A percentile compares a stretch with the other conserved stretches of the same genome.
Conservation (phyloP, 2,888 invertebrate genomes). For the Cataglyphis altisquamis region DNA sequence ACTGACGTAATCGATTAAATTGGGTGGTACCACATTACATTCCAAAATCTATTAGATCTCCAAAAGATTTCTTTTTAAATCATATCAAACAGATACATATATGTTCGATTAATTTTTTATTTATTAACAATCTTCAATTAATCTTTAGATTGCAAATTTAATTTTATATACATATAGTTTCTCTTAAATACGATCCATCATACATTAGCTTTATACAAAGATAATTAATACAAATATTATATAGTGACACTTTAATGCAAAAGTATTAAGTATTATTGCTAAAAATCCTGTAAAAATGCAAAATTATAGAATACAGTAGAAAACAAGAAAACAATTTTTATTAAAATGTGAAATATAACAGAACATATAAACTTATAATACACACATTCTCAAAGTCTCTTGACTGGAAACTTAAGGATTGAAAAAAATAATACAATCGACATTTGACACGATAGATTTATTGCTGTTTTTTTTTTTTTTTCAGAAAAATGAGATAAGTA, state of each 20-base stretch:
- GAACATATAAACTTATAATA: not conserved
- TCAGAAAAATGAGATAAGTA: not conserved
- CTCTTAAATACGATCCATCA: not conserved
- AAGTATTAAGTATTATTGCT: not conserved
- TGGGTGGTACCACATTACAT: not conserved
- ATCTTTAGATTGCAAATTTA: not conserved
- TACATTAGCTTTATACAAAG: not conserved
- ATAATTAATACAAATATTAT: not conserved
- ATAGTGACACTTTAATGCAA: not conserved
- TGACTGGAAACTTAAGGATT: no score
- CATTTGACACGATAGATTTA: no score
- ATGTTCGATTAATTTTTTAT: not conserved
- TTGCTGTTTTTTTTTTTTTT: not conserved
- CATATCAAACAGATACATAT: not conserved
- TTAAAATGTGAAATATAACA: not conserved
- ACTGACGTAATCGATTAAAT: constrained; percentile 38
- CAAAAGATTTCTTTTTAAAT: not conserved
- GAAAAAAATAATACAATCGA: no score
- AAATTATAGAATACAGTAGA: no score
- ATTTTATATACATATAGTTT: not conserved
- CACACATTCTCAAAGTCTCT: not conserved
- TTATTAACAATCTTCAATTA: not conserved
- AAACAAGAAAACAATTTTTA: no score
- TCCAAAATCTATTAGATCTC: not conserved
- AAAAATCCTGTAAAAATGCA: no score